Base-by-base conservation (phyloP, 1,140 invertebrate species). In the Caenorhabditis tropicalis region DNA sequence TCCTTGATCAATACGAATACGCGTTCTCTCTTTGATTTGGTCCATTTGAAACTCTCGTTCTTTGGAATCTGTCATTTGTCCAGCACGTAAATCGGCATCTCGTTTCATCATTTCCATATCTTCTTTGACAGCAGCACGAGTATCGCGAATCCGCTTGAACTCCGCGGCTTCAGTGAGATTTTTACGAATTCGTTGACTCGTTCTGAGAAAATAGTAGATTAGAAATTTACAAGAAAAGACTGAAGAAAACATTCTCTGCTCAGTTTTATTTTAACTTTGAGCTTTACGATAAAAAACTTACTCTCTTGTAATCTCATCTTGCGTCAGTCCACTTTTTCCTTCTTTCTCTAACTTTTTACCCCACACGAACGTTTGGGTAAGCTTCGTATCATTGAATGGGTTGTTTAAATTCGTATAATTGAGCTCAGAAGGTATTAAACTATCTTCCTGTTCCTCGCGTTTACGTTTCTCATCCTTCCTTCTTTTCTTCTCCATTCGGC, bases 351-450 rank as follows among this genome's bases (percentile, higher is more conserved):
- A 92, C 92, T 99, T 99, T 91, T 99, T 99, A 1, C 93, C 93
- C 98, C 98, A 99, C 5, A 98, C 95, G 93, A 99, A 99, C 0
- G 96, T 96, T 24, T 96, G 94, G 0, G 96, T 92, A 9, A 99
- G 93, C 91, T 96, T 96, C 15, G 95, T 95, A 93, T 99, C 98
- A 2, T 98, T 97, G 92, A 99, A 99, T 0, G 98, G 98, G 93
- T 99, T 99, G 91, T 99, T 97, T 29, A 95, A 95, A 92, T 99
- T 98, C 15, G 97, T 98, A 90, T 99, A 99, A 33, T 85, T 87
- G 56, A 90, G 85, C 10, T 79, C 53, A n/a, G 86, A 80, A 10
- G 88, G 89, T 49, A 87, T 80, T 3, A 65, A 65, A 43, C 48
- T 85, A 46, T 74, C 48, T 7, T 82, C 82, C 31, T 49, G 81